Base-by-base conservation (phyloP, 1,140 invertebrate genomes). In the Maconellicoccus hirsutus region DNA sequence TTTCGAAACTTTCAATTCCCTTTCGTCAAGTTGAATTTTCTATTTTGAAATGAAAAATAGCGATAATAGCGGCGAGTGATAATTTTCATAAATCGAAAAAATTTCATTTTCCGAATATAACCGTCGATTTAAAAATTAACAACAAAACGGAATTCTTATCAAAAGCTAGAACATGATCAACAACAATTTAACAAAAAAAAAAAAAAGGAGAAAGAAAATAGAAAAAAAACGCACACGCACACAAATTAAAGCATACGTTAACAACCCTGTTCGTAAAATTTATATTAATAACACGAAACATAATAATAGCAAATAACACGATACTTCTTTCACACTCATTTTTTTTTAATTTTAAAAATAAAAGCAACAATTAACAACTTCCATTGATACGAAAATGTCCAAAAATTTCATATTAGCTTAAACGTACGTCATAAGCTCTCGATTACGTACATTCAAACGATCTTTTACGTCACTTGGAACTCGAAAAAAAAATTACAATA, bases 191-290 rank as follows among this genome's bases (percentile, higher is more conserved):
- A 66, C 61, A 66, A 66, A 66, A 25, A 66, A 66, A 52, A 52
- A 52, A 52, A 52, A 33, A 12, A 52, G 16, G 42, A 52, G n/a
- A 52, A 52, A 19, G 42, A 52, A 52, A 52, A 52, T 52, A 52
- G n/a, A 16, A 52, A 52, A 52, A 52, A 52, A 52, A 52, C 10
- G 33, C 10, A 19, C 10, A 52, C 10, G n/a, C 16, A 52, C 42
- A 52, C 42, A 66, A 4, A 66, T 66, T 25, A 66, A 66, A 66
- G 61, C 61, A 66, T 26, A 66, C 21, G 10, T 66, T 26, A 66
- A 66, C 61, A 66, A 66, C 61, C 61, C 61, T 66, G 61, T 66
- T 66, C 61, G 61, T 52, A 66, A 12, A 66, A 66, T 66, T 66
- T 66, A 66, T 66, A 66, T 8, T 25, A 66, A 66, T 66, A 66